These are phyloP conservation scores for Eospalax fontanierii DNA, from an alignment of 2,797 vertebrate species.

Conservation along the genomic window DNA sequence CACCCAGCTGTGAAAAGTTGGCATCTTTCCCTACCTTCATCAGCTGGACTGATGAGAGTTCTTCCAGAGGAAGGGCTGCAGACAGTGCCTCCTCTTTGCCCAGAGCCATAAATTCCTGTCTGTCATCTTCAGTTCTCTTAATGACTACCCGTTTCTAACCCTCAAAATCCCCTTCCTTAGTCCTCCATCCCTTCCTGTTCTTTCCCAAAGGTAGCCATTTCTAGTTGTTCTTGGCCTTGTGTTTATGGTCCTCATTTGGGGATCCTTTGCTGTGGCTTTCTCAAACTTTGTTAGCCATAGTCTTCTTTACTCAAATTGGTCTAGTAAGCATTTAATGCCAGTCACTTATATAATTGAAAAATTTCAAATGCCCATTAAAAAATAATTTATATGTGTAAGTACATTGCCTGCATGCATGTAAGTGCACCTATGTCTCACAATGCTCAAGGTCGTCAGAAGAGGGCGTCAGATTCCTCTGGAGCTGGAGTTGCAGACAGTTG, in stretches of 20 bases:
- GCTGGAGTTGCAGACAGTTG: too few species aligned
- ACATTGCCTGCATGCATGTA: too few species aligned
- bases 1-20: not conserved
- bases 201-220: not conserved
- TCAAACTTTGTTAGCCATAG: not conserved
- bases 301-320: not conserved
- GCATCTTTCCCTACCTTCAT: not conserved
- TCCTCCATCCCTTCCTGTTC: not conserved
- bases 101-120: not conserved
- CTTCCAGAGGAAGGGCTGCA: not conserved
- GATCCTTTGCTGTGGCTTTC: not conserved
- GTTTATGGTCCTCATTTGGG: too few species aligned
- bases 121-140: not conserved
- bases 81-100: not conserved
- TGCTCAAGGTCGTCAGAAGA: too few species aligned
- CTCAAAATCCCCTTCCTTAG: not conserved
- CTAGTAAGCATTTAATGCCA: not conserved
- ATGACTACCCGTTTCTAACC: not conserved
- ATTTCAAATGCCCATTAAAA: not conserved
- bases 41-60: not conserved
- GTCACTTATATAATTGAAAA: not conserved
- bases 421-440: too few species aligned
- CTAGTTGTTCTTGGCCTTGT: not conserved
- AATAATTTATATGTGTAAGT: too few species aligned
- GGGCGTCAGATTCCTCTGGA: too few species aligned